These are phyloP conservation scores for Myotis planiceps DNA, from an alignment of 2,797 vertebrate species.

Conservation along the genomic window DNA sequence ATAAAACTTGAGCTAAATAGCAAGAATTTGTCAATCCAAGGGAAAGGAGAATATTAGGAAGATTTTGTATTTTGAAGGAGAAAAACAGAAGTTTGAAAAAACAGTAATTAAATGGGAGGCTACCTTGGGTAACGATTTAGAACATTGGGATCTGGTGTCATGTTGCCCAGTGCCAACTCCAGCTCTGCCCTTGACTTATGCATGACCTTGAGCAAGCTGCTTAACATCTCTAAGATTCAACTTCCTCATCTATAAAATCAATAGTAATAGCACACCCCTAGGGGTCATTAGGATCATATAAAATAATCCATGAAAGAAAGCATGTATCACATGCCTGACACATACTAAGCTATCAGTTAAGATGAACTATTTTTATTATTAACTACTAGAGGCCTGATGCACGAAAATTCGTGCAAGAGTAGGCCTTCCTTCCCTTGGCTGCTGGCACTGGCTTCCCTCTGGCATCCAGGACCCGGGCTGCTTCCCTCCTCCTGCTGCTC, in stretches of 20 bases:
- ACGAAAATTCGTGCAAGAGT: too few species aligned
- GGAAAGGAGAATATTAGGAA: not conserved
- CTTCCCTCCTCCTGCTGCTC: too few species aligned
- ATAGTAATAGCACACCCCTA: not conserved
- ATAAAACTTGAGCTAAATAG: not conserved
- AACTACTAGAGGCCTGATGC: too few species aligned
- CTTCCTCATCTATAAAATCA: not conserved
- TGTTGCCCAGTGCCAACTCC: not conserved
- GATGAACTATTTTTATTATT: not conserved
- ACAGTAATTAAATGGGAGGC: not conserved
- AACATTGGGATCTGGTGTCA: not conserved
- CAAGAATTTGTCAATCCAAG: not conserved
- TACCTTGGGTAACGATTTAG: not conserved
- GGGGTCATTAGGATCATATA: not conserved
- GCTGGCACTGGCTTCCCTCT: too few species aligned
- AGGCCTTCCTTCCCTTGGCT: too few species aligned
- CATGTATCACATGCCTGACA: not conserved
- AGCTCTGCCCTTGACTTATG: not conserved
- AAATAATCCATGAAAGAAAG: not conserved
- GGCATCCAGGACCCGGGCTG: too few species aligned
- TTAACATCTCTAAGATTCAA: not conserved
- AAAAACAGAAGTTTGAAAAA: not conserved
- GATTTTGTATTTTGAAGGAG: not conserved
- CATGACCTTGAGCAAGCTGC: not conserved
- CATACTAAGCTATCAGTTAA: not conserved